Percentiles rank a stretch among this genome's conserved stretches.
phyloP scores from a whole-genome alignment of 2,888 invertebrate genomes.

The Gymnoscelis rufifasciata region DNA sequence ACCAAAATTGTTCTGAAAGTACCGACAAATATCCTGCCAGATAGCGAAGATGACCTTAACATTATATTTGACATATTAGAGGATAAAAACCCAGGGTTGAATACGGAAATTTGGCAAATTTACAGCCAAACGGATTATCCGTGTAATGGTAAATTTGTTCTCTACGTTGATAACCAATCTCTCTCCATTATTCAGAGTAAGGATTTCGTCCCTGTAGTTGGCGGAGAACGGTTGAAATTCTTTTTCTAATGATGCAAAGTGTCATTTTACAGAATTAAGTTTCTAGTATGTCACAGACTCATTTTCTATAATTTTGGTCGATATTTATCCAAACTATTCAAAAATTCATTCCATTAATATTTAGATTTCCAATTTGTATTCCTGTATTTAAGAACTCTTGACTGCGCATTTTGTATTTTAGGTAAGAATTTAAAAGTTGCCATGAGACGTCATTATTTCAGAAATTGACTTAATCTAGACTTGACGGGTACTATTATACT shows the following conservation, averaged over 20 bases:
- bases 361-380: too few relatives aligned
- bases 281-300: not conserved
- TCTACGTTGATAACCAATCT: constrained; percentile 56
- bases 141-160: constrained; percentile 49
- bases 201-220: constrained; percentile 51
- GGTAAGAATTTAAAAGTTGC: too few relatives aligned
- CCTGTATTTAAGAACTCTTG: too few relatives aligned
- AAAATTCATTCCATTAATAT: too few relatives aligned
- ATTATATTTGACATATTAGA: constrained; percentile 61
- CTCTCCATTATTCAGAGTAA: constrained; percentile 47
- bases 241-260: constrained; percentile 36
- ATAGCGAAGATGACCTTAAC: constrained; percentile 57
- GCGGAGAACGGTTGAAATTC: constrained; percentile 57
- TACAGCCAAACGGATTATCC: constrained; percentile 43
- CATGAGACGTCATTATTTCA: too few relatives aligned
- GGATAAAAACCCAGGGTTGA: constrained; percentile 63
- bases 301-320: too few relatives aligned
- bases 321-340: too few relatives aligned
- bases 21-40: constrained; percentile 51
- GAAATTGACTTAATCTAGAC: too few relatives aligned
- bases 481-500: too few relatives aligned
- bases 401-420: too few relatives aligned
- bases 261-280: not conserved
- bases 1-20: constrained; percentile 54
- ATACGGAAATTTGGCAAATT: constrained; percentile 60